phyloP scores from a whole-genome alignment of 2,113 vertebrate species.

The Takifugu bimaculatus region DNA sequence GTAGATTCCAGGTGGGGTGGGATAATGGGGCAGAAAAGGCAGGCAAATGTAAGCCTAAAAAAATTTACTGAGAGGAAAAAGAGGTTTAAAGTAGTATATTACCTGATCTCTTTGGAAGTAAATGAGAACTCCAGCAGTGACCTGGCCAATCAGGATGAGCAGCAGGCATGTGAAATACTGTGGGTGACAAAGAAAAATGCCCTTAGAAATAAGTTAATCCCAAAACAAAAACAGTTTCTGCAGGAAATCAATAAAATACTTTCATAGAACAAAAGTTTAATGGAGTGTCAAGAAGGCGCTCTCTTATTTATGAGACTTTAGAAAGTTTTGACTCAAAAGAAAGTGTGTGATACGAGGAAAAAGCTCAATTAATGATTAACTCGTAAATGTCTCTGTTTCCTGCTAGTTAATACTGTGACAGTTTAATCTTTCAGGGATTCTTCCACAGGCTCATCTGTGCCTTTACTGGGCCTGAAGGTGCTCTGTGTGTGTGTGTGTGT shows the following conservation, averaged over 20 bases:
- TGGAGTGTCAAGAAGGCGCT: neutral
- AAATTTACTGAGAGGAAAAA: neutral
- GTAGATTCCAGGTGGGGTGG: neutral
- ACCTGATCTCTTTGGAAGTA: constrained; percentile 84
- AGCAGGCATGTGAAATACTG: constrained; percentile 90
- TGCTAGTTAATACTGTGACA: constrained; percentile 2
- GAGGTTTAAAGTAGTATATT: constrained; percentile 31
- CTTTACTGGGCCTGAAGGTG: neutral
- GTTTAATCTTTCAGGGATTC: constrained; percentile 3
- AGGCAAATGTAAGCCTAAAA: neutral
- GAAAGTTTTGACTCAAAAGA: too few species aligned
- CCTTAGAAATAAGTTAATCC: neutral
- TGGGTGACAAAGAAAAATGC: neutral
- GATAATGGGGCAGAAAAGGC: neutral
- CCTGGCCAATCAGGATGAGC: constrained; percentile 85
- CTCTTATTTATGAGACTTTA: too few species aligned
- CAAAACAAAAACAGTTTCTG: neutral
- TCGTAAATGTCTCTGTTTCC: neutral
- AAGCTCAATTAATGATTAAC: neutral
- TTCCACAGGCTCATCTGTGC: neutral
- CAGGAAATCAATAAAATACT: neutral
- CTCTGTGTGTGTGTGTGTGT: constrained; percentile 1
- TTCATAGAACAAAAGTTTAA: neutral
- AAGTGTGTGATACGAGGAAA: too few species aligned
- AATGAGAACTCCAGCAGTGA: constrained; percentile 83